Percentiles rank a stretch among this genome's conserved stretches.
Conservation (phyloP, 2,113 vertebrate species). For the Ursus arctos region DNA sequence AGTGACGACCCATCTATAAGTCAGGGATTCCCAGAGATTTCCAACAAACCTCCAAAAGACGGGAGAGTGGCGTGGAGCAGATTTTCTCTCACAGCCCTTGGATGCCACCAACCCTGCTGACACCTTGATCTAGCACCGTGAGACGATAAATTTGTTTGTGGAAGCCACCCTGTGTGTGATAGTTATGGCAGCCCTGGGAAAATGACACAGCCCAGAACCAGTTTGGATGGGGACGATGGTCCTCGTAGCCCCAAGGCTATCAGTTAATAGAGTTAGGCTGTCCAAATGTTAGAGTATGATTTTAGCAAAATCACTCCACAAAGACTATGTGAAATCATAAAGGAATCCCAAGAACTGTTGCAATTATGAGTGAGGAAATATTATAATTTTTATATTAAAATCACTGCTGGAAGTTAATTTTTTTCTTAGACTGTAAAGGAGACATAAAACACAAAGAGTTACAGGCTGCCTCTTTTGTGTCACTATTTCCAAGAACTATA, state of each 20-base stretch:
- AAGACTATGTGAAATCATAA: not conserved
- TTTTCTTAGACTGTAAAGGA: not conserved
- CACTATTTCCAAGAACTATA: not conserved
- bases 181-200: not conserved
- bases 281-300: not conserved
- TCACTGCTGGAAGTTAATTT: not conserved
- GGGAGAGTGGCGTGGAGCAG: not conserved
- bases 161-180: not conserved
- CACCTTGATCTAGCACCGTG: not conserved
- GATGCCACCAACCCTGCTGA: not conserved
- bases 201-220: not conserved
- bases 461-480: not conserved
- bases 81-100: not conserved
- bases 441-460: conserved; percentile 47
- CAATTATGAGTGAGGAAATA: not conserved
- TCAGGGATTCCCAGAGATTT: not conserved
- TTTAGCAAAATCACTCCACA: conserved; percentile 21
- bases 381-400: not conserved
- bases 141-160: not conserved
- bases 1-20: not conserved
- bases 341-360: not conserved
- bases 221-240: not conserved
- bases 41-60: not conserved
- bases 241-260: not conserved
- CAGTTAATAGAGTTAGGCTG: not conserved